Conservation (phyloP, 2,113 vertebrate species). For the Eclectus roratus region DNA sequence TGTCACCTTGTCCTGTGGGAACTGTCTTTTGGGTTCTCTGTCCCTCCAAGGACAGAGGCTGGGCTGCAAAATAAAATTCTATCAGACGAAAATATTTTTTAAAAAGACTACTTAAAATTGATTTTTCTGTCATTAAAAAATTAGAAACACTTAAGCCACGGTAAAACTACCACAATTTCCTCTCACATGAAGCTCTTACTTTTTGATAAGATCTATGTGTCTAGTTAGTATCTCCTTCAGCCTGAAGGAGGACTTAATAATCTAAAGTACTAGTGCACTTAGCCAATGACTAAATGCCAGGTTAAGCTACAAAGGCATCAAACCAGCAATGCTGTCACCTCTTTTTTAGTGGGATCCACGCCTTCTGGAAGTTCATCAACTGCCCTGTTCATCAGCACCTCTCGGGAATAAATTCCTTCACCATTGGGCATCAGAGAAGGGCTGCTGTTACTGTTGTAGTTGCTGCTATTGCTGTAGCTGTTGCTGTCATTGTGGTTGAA, state of each 20-base stretch:
- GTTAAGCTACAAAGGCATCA: background rate
- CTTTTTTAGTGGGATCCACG: conserved; percentile 81
- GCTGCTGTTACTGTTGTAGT: background rate
- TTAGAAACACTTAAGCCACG: background rate
- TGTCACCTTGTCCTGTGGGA: background rate
- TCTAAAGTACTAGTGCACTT: background rate
- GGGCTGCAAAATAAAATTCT: background rate
- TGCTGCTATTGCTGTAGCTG: background rate
- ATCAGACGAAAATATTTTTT: background rate
- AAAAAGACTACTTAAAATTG: background rate
- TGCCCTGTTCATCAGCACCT: conserved; percentile 72
- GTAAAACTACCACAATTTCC: background rate
- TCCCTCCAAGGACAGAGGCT: background rate
- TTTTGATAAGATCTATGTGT: background rate
- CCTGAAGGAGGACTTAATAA: background rate
- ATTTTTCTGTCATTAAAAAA: background rate
- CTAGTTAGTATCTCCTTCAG: background rate
- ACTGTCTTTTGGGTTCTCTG: background rate
- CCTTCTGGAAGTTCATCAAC: conserved; percentile 79
- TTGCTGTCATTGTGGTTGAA: background rate
- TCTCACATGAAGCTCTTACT: fast-evolving
- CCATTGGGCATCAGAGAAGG: background rate
- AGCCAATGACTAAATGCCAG: background rate
- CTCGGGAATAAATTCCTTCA: conserved; percentile 41
- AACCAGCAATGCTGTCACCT: conserved; percentile 71